Percentiles rank a stretch among this genome's conserved stretches.
Evolutionary conservation across 1,140 invertebrate species (phyloP).

Genomic region (Cherax quadricarinatus): DNA sequence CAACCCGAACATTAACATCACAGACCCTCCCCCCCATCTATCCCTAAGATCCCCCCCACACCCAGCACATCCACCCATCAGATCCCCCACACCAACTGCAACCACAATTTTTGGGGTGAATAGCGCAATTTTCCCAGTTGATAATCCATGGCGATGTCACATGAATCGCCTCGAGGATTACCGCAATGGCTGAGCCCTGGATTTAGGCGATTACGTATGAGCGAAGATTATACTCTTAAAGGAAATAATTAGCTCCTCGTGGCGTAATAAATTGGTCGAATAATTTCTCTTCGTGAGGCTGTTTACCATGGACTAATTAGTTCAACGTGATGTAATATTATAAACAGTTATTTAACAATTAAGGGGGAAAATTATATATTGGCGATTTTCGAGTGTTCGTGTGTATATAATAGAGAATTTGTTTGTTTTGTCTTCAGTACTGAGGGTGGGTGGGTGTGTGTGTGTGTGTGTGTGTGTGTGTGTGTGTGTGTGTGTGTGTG

Average conservation of each 20-base stretch:
- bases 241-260: constrained; percentile 50
- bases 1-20: too few relatives aligned
- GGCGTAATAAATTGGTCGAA: constrained; percentile 33
- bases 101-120: constrained; percentile 13
- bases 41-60: too few relatives aligned
- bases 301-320: constrained; percentile 38
- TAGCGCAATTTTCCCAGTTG: constrained; percentile 10
- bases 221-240: constrained; percentile 62
- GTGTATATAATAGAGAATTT: not conserved
- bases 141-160: constrained; percentile 30
- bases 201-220: constrained; percentile 51
- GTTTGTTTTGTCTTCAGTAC: not conserved
- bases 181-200: not conserved
- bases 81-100: not conserved
- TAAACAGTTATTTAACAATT: constrained; percentile 47
- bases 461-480: not conserved
- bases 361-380: not conserved
- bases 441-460: not conserved
- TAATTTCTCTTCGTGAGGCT: constrained; percentile 49
- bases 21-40: too few relatives aligned
- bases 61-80: too few relatives aligned
- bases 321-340: constrained; percentile 44
- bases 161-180: constrained; percentile 27
- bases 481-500: not conserved
- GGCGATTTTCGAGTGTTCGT: not conserved